Conservation (phyloP, 1,140 invertebrate species). For the Macrotrachela quadricornifera region DNA sequence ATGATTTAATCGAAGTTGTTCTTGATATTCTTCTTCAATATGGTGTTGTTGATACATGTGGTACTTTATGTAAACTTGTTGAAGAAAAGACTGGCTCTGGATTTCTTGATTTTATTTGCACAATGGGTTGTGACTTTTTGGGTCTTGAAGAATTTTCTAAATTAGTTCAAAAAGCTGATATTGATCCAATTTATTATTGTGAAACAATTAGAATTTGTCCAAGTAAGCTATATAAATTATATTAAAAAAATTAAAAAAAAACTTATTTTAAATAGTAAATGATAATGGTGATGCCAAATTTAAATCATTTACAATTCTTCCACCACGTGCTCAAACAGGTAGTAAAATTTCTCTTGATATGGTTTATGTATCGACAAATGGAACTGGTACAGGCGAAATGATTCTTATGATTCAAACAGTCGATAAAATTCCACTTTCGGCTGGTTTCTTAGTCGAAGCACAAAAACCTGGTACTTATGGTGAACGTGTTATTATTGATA, state of each 20-base stretch:
- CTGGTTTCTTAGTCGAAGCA: conserved; percentile 15
- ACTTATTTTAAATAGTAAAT: conserved; percentile 13
- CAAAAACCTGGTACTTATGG: conserved; percentile 14
- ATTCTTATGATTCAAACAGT: conserved; percentile 15
- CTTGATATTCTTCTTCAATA: conserved; percentile 11
- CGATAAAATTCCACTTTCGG: conserved; percentile 19
- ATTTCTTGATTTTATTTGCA: conserved; percentile 16
- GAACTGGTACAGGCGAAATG: conserved; percentile 22
- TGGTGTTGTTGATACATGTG: conserved; percentile 18
- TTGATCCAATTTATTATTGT: conserved; percentile 24
- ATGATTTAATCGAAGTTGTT: no score
- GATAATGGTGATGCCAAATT: conserved; percentile 23
- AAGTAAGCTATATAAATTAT: no score
- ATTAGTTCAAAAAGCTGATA: conserved; percentile 19
- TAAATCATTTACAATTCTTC: conserved; percentile 14
- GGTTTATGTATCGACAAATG: conserved; percentile 15
- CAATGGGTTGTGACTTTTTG: conserved; percentile 18
- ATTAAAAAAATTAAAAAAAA: no score
- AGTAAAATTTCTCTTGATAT: conserved; percentile 8
- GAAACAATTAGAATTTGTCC: conserved; percentile 17
- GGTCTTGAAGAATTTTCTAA: conserved; percentile 22
- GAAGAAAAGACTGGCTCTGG: conserved; percentile 17
- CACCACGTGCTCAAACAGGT: conserved; percentile 18
- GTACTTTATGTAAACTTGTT: conserved; percentile 14
- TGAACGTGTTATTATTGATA: conserved; percentile 15